Evolutionary conservation across 2,797 vertebrate species (phyloP).

Genomic region (Echeneis naucrates): DNA sequence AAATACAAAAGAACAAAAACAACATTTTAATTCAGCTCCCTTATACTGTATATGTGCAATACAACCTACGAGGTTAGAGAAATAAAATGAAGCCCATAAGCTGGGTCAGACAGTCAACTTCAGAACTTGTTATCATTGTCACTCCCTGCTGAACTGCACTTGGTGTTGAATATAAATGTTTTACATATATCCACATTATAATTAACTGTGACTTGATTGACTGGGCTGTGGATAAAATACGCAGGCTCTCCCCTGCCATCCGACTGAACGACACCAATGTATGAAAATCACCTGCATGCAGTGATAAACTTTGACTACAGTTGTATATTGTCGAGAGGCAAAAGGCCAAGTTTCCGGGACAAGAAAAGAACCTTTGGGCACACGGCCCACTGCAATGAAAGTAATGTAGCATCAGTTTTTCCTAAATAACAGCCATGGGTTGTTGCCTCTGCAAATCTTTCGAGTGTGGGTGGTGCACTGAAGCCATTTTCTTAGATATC

Average conservation of each 20-base stretch:
- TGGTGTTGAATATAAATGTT: background rate
- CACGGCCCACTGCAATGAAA: slow-evolving; percentile 37
- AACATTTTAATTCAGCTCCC: background rate
- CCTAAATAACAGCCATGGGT: slow-evolving; percentile 25
- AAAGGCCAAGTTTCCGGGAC: slow-evolving; percentile 20
- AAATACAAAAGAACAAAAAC: background rate
- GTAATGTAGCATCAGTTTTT: slow-evolving; percentile 40
- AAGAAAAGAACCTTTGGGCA: slow-evolving; percentile 11
- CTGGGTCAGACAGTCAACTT: background rate
- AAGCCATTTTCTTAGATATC: slow-evolving; percentile 32
- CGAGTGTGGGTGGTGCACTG: slow-evolving; percentile 38
- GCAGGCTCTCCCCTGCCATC: background rate
- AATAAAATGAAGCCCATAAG: background rate
- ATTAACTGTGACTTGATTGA: background rate
- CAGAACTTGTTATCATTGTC: background rate
- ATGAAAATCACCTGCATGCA: slow-evolving; percentile 5
- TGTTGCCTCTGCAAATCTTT: slow-evolving; percentile 37
- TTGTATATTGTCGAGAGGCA: slow-evolving; percentile 10
- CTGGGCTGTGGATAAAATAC: background rate
- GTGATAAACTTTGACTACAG: slow-evolving; percentile 16
- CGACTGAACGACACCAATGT: background rate
- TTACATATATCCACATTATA: background rate
- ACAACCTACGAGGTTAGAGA: background rate
- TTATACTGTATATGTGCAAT: background rate
- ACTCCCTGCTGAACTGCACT: background rate